phyloP scores from a whole-genome alignment of 2,797 vertebrate genomes.

The Cercopithecus petaurista region DNA sequence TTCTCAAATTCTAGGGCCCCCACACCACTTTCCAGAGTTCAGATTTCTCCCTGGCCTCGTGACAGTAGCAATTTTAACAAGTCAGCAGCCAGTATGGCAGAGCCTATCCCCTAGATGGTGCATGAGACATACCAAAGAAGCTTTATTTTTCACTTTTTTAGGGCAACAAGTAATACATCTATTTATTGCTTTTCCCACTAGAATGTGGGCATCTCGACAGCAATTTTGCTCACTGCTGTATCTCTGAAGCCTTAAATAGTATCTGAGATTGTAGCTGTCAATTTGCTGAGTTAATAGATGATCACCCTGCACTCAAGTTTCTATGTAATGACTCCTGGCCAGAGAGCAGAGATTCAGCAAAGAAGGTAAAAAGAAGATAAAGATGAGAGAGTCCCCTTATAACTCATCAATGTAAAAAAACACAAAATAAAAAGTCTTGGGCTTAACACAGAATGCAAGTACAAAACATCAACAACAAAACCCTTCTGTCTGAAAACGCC shows the following conservation, averaged over 20 bases:
- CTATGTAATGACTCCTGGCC: neutral
- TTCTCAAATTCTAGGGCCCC: neutral
- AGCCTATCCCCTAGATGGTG: neutral
- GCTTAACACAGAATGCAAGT: neutral
- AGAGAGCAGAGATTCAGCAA: neutral
- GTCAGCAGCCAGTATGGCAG: neutral
- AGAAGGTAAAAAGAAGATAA: neutral
- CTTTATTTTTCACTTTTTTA: neutral
- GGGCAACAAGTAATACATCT: neutral
- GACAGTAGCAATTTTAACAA: neutral
- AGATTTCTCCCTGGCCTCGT: neutral
- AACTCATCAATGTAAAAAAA: neutral
- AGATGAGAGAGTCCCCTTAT: neutral
- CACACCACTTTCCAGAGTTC: neutral
- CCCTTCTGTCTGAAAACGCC: neutral
- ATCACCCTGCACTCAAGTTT: neutral
- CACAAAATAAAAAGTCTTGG: neutral
- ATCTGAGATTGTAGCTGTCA: neutral
- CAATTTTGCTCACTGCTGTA: neutral
- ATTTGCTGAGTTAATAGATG: neutral
- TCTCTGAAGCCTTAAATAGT: neutral
- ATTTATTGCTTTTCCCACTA: neutral
- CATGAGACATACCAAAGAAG: neutral
- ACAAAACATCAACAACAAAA: neutral
- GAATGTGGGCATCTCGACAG: neutral